Conservation (phyloP, 37 sponge, comb jelly and placozoan species). For the Chondrilla cf. caribensis region DNA sequence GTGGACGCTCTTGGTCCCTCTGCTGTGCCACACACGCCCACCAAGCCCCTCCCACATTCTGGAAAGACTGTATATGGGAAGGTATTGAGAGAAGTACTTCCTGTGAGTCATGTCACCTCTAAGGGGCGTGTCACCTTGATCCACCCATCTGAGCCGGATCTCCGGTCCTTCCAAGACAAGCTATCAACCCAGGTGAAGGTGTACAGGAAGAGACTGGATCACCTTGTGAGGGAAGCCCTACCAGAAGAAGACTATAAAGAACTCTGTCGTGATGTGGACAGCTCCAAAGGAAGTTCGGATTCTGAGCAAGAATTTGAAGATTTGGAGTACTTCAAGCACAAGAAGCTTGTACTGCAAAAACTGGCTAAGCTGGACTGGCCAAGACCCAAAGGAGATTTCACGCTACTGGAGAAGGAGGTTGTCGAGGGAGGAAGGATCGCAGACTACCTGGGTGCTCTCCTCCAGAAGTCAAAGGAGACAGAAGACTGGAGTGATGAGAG, state of each 20-base stretch:
- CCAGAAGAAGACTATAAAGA: slow-evolving; percentile 7
- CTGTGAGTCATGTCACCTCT: slow-evolving; percentile 41
- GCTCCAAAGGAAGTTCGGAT: not conserved
- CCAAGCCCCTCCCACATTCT: slow-evolving; percentile 41
- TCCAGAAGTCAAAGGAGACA: slow-evolving; percentile 18
- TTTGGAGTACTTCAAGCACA: slow-evolving; percentile 33
- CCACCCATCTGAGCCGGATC: slow-evolving; percentile 29
- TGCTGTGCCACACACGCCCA: slow-evolving; percentile 50
- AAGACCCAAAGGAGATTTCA: slow-evolving; percentile 32
- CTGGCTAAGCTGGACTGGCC: slow-evolving; percentile 27
- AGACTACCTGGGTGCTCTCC: not conserved
- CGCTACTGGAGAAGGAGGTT: slow-evolving; percentile 52
- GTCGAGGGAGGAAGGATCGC: not conserved
- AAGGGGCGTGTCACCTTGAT: slow-evolving; percentile 38
- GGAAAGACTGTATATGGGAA: slow-evolving; percentile 52
- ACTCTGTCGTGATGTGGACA: not conserved
- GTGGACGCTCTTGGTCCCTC: slow-evolving; percentile 81
- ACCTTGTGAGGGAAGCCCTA: slow-evolving; percentile 32
- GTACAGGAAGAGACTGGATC: slow-evolving; percentile 30
- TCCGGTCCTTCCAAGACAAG: not conserved
- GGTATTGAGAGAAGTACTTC: slow-evolving; percentile 34
- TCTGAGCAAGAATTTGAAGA: not conserved
- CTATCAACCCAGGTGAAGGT: slow-evolving; percentile 29
- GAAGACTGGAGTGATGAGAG: slow-evolving; percentile 6
- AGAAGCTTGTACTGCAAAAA: slow-evolving; percentile 6